These are phyloP conservation scores for Triplophysa tibetana DNA, from an alignment of 2,113 vertebrate species.

Conservation along the genomic window DNA sequence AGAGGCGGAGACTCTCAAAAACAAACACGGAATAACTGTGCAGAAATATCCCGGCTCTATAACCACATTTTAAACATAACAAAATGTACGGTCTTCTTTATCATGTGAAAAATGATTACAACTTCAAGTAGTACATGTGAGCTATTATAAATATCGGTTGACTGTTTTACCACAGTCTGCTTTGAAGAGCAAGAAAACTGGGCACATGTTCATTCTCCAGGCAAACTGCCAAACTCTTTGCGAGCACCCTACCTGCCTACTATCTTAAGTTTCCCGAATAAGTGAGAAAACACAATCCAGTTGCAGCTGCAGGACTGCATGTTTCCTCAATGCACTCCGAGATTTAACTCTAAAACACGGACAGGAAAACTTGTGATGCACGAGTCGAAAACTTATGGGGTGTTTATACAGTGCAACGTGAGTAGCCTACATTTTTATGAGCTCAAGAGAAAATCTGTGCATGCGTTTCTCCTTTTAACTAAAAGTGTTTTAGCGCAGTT, in stretches of 20 bases:
- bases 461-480: constrained; percentile 7
- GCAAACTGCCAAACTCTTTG: constrained; percentile 82
- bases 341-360: constrained; percentile 64
- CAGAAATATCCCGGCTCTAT: neutral
- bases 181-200: constrained; percentile 64
- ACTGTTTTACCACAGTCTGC: constrained; percentile 6
- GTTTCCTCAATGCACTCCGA: constrained; percentile 73
- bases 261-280: constrained; percentile 77
- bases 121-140: neutral
- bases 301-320: constrained; percentile 67
- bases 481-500: constrained; percentile 21
- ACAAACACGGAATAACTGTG: neutral
- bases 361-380: constrained; percentile 37
- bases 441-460: constrained; percentile 24
- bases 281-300: constrained; percentile 72
- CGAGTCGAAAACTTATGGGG: constrained; percentile 48
- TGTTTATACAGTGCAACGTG: constrained; percentile 50
- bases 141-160: constrained; percentile 15
- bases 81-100: neutral
- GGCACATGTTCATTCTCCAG: constrained; percentile 77
- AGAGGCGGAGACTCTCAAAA: neutral
- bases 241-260: constrained; percentile 83
- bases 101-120: constrained; percentile 38
- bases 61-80: neutral
- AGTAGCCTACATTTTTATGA: constrained; percentile 47